Conservation (phyloP, 1,140 invertebrate genomes). For the Scaptomyza hsui region DNA sequence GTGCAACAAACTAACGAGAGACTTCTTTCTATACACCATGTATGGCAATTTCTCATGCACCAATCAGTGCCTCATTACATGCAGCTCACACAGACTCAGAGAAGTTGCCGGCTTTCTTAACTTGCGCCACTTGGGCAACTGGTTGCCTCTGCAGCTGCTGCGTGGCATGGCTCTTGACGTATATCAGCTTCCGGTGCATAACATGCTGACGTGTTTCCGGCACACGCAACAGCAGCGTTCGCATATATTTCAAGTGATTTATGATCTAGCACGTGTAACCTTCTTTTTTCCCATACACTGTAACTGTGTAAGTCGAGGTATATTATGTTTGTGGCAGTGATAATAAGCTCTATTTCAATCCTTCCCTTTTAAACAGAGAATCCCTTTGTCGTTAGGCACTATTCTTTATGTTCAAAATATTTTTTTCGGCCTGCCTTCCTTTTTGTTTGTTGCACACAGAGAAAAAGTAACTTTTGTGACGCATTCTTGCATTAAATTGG, state of each 20-base stretch:
- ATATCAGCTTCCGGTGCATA: slow-evolving; percentile 77
- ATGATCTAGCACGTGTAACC: slow-evolving; percentile 38
- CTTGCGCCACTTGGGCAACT: background rate
- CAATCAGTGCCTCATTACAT: slow-evolving; percentile 81
- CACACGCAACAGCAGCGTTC: slow-evolving; percentile 43
- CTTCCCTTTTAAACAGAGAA: background rate
- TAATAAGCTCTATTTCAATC: background rate
- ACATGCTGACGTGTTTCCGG: slow-evolving; percentile 78
- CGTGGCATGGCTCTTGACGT: slow-evolving; percentile 32
- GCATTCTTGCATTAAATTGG: slow-evolving; percentile 60
- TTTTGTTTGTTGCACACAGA: slow-evolving; percentile 15
- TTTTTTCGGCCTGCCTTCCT: background rate
- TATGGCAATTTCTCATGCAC: slow-evolving; percentile 70
- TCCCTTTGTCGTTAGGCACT: background rate
- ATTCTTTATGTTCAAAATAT: background rate
- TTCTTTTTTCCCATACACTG: slow-evolving; percentile 8
- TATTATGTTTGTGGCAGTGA: background rate
- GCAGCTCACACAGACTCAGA: slow-evolving; percentile 37
- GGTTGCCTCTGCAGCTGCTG: slow-evolving; percentile 1
- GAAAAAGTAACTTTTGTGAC: slow-evolving; percentile 41
- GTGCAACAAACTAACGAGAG: slow-evolving; percentile 24
- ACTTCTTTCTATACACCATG: slow-evolving; percentile 1
- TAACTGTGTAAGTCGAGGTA: background rate
- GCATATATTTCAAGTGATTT: slow-evolving; percentile 61
- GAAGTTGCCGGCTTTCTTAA: background rate